These are phyloP conservation scores for Drosophila arizonae DNA, from an alignment of 1,140 invertebrate genomes.

Conservation along the genomic window DNA sequence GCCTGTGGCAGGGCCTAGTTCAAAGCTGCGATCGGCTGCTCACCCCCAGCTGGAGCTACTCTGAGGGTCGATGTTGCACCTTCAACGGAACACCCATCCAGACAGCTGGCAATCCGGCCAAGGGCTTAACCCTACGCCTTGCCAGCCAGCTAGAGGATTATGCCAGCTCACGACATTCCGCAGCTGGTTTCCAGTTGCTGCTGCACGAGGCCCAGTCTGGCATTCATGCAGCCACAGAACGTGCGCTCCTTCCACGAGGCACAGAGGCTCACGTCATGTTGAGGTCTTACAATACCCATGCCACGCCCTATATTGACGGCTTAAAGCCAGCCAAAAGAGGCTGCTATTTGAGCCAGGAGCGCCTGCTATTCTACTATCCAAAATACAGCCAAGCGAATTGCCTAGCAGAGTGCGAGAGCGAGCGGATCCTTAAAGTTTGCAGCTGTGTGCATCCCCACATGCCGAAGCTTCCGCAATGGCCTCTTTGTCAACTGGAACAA, in stretches of 20 bases:
- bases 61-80: conserved; percentile 85
- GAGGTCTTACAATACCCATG: conserved; percentile 35
- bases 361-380: conserved; percentile 71
- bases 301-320: conserved; percentile 15
- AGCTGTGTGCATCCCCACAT: conserved; percentile 85
- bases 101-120: conserved; percentile 85
- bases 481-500: conserved; percentile 51
- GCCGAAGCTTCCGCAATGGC: conserved; percentile 71
- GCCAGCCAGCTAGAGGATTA: conserved; percentile 83
- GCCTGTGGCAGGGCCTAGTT: conserved; percentile 86
- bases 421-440: conserved; percentile 83
- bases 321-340: conserved; percentile 66
- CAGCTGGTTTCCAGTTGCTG: conserved; percentile 64
- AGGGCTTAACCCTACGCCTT: conserved; percentile 84
- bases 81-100: conserved; percentile 87
- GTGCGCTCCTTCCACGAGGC: conserved; percentile 25
- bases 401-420: conserved; percentile 84
- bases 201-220: conserved; percentile 85
- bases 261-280: conserved; percentile 50
- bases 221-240: conserved; percentile 83
- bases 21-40: conserved; percentile 84
- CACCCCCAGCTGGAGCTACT: conserved; percentile 83
- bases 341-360: conserved; percentile 85
- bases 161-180: conserved; percentile 46
- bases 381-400: conserved; percentile 86